phyloP scores from a whole-genome alignment of 2,113 vertebrate genomes.

The Sitta europaea region DNA sequence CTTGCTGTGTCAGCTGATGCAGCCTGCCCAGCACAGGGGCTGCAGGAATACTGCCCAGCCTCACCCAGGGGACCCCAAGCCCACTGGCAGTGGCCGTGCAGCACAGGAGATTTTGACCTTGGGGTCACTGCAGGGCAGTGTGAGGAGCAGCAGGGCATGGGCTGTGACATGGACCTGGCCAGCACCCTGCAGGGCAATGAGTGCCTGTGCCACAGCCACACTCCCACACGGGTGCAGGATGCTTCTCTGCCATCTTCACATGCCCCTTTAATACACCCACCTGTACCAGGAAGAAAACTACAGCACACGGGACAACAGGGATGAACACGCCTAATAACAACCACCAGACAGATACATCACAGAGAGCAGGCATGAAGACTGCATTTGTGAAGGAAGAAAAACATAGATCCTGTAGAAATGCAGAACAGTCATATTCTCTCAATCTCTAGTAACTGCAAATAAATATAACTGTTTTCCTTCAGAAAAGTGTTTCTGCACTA shows the following conservation, averaged over 20 bases:
- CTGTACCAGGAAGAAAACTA: neutral
- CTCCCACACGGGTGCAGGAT: fast-evolving
- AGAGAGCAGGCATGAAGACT: neutral
- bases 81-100: fast-evolving
- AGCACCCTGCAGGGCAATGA: fast-evolving
- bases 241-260: fast-evolving
- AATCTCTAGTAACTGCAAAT: neutral
- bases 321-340: neutral
- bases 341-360: neutral
- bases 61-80: neutral
- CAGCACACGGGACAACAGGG: neutral
- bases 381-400: neutral
- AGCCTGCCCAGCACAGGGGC: neutral
- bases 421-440: neutral
- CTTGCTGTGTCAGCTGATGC: neutral
- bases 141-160: neutral
- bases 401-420: neutral
- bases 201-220: fast-evolving
- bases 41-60: neutral
- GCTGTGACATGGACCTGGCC: fast-evolving
- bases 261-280: fast-evolving
- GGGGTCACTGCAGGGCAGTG: neutral
- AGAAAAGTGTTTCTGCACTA: neutral
- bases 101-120: neutral
- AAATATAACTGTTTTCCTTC: neutral